phyloP scores from a whole-genome alignment of 2,797 vertebrate species.

The Lindbergichthys nudifrons region DNA sequence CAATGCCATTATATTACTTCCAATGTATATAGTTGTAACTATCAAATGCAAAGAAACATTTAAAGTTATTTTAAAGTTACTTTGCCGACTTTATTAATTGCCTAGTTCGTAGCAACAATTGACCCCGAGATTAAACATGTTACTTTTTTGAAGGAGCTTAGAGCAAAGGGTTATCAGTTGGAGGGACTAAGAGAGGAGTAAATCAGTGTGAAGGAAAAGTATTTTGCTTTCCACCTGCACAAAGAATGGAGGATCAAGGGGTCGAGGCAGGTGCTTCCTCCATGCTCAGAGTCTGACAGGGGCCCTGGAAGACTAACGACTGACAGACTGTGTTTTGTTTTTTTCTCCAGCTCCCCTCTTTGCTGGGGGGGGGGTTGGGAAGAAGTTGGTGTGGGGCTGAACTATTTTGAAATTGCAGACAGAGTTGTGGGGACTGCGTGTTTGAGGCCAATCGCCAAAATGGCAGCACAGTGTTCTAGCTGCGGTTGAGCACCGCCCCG shows the following conservation, averaged over 20 bases:
- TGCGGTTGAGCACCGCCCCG: slow-evolving; percentile 85
- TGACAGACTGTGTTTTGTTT: slow-evolving; percentile 46
- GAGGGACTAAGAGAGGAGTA: slow-evolving; percentile 13
- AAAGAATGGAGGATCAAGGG: slow-evolving; percentile 59
- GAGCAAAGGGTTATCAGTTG: not conserved
- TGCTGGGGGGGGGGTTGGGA: slow-evolving; percentile 61
- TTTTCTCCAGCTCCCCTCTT: slow-evolving; percentile 53
- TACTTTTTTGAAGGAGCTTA: not conserved
- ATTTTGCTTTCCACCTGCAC: slow-evolving; percentile 75
- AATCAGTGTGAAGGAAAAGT: slow-evolving; percentile 39
- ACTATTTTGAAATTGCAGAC: slow-evolving; percentile 80
- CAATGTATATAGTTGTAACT: not conserved
- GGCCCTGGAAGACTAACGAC: slow-evolving; percentile 56
- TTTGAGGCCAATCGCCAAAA: slow-evolving; percentile 78
- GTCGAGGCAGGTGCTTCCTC: slow-evolving; percentile 79
- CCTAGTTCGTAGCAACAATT: not conserved
- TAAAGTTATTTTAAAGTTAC: not conserved
- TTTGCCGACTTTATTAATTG: not conserved
- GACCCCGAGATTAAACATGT: not conserved
- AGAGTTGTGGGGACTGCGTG: slow-evolving; percentile 73
- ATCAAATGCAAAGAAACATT: not conserved
- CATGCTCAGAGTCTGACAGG: slow-evolving; percentile 45
- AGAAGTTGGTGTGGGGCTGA: slow-evolving; percentile 58
- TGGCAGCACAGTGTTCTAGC: slow-evolving; percentile 80
- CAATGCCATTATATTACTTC: not conserved